Conservation (phyloP, 2,113 vertebrate genomes). For the Sula dactylatra region DNA sequence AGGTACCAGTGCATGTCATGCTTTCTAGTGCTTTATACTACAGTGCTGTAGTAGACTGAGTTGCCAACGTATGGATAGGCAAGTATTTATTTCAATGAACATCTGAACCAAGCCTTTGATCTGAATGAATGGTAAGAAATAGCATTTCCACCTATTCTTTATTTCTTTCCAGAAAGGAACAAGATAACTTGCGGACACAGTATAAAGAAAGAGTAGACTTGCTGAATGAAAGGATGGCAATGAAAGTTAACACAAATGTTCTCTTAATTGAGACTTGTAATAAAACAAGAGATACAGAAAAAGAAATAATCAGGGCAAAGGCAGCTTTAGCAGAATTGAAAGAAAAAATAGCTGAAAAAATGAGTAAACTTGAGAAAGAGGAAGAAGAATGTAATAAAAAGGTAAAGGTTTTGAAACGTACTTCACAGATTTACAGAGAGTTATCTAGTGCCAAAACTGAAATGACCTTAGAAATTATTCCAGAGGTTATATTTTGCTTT, state of each 20-base stretch:
- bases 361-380: conserved; percentile 3
- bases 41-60: not conserved
- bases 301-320: conserved; percentile 3
- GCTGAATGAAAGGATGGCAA: conserved; percentile 63
- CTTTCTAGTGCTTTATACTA: not conserved
- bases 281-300: conserved; percentile 17
- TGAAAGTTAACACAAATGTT: conserved; percentile 39
- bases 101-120: not conserved
- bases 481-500: not conserved
- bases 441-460: not conserved
- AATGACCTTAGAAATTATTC: not conserved
- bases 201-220: conserved; percentile 31
- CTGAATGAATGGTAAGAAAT: not conserved
- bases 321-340: not conserved
- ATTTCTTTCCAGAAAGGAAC: conserved; percentile 45
- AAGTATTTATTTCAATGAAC: not conserved
- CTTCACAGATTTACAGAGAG: not conserved
- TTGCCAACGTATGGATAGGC: not conserved
- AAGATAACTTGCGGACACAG: not conserved
- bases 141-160: not conserved
- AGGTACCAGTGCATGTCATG: not conserved
- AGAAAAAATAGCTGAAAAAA: conserved; percentile 33
- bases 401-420: conserved; percentile 5
- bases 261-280: conserved; percentile 53
- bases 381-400: not conserved